Conservation (phyloP, 2,113 vertebrate species). For the Alouatta palliata region DNA sequence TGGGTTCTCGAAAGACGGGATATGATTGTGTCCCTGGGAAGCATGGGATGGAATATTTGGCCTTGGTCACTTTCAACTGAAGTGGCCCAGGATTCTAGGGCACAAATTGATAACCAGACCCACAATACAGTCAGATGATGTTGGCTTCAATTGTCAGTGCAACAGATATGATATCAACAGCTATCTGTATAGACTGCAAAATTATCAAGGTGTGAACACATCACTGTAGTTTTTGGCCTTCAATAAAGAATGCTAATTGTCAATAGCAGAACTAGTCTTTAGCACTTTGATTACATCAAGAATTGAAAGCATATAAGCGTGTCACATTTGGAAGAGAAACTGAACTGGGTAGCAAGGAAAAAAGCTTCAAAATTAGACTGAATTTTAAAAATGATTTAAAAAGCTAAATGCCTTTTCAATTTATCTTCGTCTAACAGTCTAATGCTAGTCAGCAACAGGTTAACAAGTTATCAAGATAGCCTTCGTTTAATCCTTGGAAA, state of each 20-base stretch:
- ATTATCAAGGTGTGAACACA: neutral
- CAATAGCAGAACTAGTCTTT: neutral
- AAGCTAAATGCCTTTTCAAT: neutral
- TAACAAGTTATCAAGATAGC: neutral
- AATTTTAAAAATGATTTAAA: neutral
- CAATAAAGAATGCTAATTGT: neutral
- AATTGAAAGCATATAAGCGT: neutral
- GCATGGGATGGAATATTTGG: neutral
- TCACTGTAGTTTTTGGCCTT: neutral
- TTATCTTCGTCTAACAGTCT: neutral
- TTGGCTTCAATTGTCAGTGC: neutral
- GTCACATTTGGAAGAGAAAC: neutral
- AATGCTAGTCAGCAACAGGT: neutral
- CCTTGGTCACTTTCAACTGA: neutral
- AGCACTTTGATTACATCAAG: neutral
- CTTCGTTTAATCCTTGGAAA: neutral
- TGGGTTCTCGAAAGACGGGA: neutral
- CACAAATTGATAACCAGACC: neutral
- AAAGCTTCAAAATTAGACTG: neutral
- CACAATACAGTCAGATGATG: neutral
- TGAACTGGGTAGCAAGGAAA: neutral
- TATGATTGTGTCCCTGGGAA: neutral
- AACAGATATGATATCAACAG: neutral
- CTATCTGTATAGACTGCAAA: neutral
- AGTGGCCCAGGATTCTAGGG: neutral